These are phyloP conservation scores for Caenorhabditis becei DNA, from an alignment of 2,888 invertebrate species.

Conservation along the genomic window DNA sequence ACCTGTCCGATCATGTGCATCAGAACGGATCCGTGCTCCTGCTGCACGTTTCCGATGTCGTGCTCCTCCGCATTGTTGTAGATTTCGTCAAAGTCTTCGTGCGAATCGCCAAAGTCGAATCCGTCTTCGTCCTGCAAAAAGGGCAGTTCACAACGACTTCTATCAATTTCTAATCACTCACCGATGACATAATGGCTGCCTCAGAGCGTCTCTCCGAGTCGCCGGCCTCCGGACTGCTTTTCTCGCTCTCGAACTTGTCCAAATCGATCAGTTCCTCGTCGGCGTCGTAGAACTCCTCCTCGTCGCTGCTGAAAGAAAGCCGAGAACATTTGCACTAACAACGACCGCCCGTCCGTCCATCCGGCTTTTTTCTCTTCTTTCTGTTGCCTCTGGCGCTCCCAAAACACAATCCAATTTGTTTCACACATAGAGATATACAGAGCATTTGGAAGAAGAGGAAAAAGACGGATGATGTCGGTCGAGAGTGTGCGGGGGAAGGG, in stretches of 20 bases:
- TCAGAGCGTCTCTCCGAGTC: conserved; percentile 28
- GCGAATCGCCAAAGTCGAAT: conserved; percentile 83
- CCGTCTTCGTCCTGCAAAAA: conserved; percentile 59
- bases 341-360: background rate
- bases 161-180: conserved; percentile 13
- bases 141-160: background rate
- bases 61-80: conserved; percentile 84
- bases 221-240: conserved; percentile 38
- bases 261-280: conserved; percentile 74
- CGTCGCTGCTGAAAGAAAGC: conserved; percentile 83
- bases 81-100: conserved; percentile 81
- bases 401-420: conserved; percentile 49
- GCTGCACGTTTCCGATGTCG: conserved; percentile 87
- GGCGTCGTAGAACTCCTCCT: conserved; percentile 82
- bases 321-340: conserved; percentile 38
- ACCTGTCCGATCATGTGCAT: conserved; percentile 93
- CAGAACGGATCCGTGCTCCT: conserved; percentile 96
- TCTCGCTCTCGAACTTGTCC: conserved; percentile 59
- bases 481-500: too few species aligned
- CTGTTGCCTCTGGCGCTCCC: conserved; percentile 1
- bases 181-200: conserved; percentile 46
- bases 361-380: background rate
- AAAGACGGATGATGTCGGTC: conserved; percentile 7
- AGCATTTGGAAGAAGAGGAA: conserved; percentile 6
- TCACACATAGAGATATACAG: conserved; percentile 12